Evolutionary conservation across 2,797 vertebrate genomes (phyloP), one percentile per base, ranked within the genome.

Genomic region (Manis crassicaudata): DNA sequence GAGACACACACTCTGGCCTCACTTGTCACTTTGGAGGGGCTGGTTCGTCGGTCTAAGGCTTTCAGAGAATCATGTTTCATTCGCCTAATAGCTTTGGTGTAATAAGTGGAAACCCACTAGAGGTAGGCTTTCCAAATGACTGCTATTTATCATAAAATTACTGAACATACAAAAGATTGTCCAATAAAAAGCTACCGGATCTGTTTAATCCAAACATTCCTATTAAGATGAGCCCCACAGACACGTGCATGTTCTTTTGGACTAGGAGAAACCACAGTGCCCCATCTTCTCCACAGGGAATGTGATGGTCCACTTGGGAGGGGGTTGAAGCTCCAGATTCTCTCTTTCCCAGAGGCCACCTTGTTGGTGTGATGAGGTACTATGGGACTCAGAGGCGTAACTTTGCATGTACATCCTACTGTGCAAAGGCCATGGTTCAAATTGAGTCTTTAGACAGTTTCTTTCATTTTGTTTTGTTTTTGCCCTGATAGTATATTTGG

Each of bases 101-200:
- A 72, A 80, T 43, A 58, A 72, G 63, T 46, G 7, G 25, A 83
- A 95, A 80, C 37, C 54, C n/a, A 56, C 35, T 50, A 80, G 91
- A 60, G n/a, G 46, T 18, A 25, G 25, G 4, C 21, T 92, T 93
- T 94, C 68, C 23, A 73, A 88, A 84, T 88, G 82, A 90, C 16
- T 82, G 82, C 25, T 65, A 50, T 29, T 95, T 84, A 70, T 84
- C 85, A 68, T 86, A 87, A 77, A 90, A 76, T 94, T 96, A 84
- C 54, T 46, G 18, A 94, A 62, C 5, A 68, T 77, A 84, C 52
- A 94, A 92, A 94, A 81, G 4, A 89, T 80, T 84, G 72, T 87
- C 63, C 27, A 81, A 46, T 83, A 68, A 86, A 72, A 92, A 86
- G 81, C 32, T 62, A 27, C 77, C 21, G 63, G 67, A 94, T 79